phyloP scores from a whole-genome alignment of 2,888 invertebrate genomes.

The Anoncus sp. region DNA sequence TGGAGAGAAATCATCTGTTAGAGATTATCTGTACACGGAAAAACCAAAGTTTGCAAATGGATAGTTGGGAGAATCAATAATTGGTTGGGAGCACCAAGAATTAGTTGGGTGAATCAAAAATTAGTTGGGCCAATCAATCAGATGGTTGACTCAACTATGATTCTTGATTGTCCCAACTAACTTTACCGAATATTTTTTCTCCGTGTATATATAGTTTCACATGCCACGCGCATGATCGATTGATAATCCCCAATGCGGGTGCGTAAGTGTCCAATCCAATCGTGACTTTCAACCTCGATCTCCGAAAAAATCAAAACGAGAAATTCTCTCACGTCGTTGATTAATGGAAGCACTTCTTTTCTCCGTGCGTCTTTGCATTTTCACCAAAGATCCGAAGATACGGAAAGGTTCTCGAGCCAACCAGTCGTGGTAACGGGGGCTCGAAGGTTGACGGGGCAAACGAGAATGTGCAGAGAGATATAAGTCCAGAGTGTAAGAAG shows the following conservation, averaged over 20 bases:
- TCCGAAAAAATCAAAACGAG: constrained; percentile 21
- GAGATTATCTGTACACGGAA: neutral
- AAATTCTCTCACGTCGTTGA: constrained; percentile 41
- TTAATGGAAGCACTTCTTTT: constrained; percentile 50
- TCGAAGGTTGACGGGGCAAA: constrained; percentile 26
- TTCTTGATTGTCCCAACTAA: too few species aligned
- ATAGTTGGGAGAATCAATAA: too few species aligned
- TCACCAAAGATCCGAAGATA: constrained; percentile 19
- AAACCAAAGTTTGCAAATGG: too few species aligned
- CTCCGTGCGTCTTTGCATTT: neutral
- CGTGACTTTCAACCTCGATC: constrained; percentile 35
- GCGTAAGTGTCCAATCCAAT: constrained; percentile 32
- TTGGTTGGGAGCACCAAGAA: too few species aligned
- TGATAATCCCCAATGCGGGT: constrained; percentile 20
- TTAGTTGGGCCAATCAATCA: too few species aligned
- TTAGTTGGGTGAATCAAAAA: too few species aligned
- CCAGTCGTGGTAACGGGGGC: neutral
- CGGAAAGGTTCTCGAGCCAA: neutral
- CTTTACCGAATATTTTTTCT: too few species aligned
- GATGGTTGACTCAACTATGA: too few species aligned
- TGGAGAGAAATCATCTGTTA: constrained; percentile 22
- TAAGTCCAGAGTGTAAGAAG: constrained; percentile 21
- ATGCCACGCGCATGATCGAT: constrained; percentile 47
- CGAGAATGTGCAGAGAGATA: constrained; percentile 36
- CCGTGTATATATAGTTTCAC: constrained; percentile 11